A percentile compares a stretch with the other conserved stretches of the same genome.
phyloP scores from a whole-genome alignment of 2,113 vertebrate species.

The Parotia lawesii region DNA sequence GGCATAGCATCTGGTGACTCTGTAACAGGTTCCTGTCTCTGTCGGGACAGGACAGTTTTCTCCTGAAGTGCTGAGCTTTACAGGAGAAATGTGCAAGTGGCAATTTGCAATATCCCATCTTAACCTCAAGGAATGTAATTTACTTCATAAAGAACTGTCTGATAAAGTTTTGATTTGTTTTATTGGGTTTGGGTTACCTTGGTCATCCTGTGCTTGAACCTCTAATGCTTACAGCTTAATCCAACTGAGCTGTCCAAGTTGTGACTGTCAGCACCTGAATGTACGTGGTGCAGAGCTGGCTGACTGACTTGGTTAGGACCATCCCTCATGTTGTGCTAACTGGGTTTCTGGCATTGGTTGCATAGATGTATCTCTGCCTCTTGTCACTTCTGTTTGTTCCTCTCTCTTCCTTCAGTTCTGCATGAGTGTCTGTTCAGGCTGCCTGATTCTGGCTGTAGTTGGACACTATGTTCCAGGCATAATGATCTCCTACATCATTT shows the following conservation, averaged over 20 bases:
- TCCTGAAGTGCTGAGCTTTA: not conserved
- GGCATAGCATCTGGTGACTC: not conserved
- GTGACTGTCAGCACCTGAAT: not conserved
- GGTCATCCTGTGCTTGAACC: not conserved
- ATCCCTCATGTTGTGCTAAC: not conserved
- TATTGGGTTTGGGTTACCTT: not conserved
- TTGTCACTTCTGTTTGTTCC: conserved; percentile 44
- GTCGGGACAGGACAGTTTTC: accelerated
- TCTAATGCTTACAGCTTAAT: conserved; percentile 32
- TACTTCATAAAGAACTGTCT: not conserved
- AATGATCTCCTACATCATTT: conserved; percentile 98
- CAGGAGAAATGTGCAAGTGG: not conserved
- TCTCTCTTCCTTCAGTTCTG: conserved; percentile 85
- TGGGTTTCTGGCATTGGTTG: not conserved
- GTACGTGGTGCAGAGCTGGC: not conserved
- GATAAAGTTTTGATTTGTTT: not conserved
- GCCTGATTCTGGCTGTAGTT: conserved; percentile 82
- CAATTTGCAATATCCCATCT: not conserved
- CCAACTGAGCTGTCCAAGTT: not conserved
- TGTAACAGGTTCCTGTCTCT: not conserved
- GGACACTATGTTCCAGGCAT: conserved; percentile 98
- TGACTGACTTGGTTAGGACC: not conserved
- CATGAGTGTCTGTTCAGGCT: conserved; percentile 86
- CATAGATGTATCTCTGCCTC: not conserved
- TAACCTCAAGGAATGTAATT: not conserved